Evolutionary conservation across 2,888 invertebrate genomes (phyloP), one percentile per base, ranked within the genome.

Genomic region (Heliconius hortense): DNA sequence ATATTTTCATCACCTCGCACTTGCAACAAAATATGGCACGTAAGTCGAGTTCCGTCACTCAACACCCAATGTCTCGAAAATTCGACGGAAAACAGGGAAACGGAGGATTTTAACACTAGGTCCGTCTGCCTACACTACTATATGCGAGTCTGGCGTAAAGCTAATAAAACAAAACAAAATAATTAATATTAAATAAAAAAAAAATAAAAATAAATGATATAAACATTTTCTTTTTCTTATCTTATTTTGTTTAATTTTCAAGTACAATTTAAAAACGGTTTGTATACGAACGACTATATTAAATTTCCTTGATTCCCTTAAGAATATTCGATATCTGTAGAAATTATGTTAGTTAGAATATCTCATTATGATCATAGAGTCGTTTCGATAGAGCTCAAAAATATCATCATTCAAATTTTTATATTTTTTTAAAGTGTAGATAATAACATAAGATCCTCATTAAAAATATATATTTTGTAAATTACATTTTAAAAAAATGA

Each of bases 371-470:
- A 28, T 11, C n/a, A 56, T 56, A 56, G 53, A 53, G n/a, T 28
- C 8, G 15, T 62, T 62, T 62, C 11, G n/a, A n/a, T 63, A 64
- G n/a, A 64, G 35, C 26, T 18, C 28, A 8, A 62, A 28, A 28
- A 2, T 28, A 26, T 62, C 18, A 62, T 18, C 7, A 11, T 64
- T 35, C 1, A 26, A 21, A 35, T 8, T 18, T 31, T 31, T 8
- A 31, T 8, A 31, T 31, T 31, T 21, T 8, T 35, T 11, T n/a
- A 35, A 35, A 35, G 1, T 1, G 21, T 21, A 13, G n/a, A 64
- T 64, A 64, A 64, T 64, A 28, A 64, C 18, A 63, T 31, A 4
- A 60, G 4, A 63, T 35, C 4, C 35, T 64, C 64, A 64, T 64
- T 35, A 35, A 64, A 64, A 39, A 64, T 43, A 64, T 66, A 35